These are phyloP conservation scores for Scaptomyza hsui DNA, from an alignment of 1,140 invertebrate genomes.

Conservation along the genomic window DNA sequence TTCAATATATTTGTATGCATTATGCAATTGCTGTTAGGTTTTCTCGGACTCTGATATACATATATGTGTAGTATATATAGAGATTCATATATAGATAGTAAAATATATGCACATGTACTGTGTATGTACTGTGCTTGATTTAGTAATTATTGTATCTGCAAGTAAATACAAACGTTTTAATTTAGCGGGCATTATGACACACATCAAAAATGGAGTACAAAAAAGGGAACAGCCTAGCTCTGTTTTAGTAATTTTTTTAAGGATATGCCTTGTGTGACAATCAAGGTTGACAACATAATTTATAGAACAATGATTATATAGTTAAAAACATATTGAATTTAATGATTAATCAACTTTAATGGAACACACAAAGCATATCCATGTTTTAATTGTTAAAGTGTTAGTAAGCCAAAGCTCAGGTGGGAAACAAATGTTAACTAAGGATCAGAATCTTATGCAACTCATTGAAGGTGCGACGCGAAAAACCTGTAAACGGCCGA, in stretches of 20 bases:
- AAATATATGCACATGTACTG: slow-evolving; percentile 70
- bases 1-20: slow-evolving; percentile 50
- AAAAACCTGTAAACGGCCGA: slow-evolving; percentile 16
- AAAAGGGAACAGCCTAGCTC: slow-evolving; percentile 39
- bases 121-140: slow-evolving; percentile 71
- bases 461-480: slow-evolving; percentile 13
- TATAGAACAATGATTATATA: no score
- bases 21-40: slow-evolving; percentile 49
- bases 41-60: slow-evolving; percentile 41
- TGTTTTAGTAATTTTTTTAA: not conserved
- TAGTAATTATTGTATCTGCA: slow-evolving; percentile 83
- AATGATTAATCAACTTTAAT: no score
- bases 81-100: slow-evolving; percentile 55
- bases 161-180: slow-evolving; percentile 76
- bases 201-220: slow-evolving; percentile 21
- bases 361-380: slow-evolving; percentile 8
- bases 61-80: slow-evolving; percentile 42
- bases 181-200: slow-evolving; percentile 52
- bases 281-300: not conserved
- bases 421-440: slow-evolving; percentile 17
- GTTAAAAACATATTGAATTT: no score
- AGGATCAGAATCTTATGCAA: slow-evolving; percentile 24
- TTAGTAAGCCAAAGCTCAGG: slow-evolving; percentile 22
- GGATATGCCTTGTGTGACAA: slow-evolving; percentile 6
- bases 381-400: not conserved